Base-by-base conservation (phyloP, 2,888 invertebrate genomes). In the Diloba caeruleocephala region DNA sequence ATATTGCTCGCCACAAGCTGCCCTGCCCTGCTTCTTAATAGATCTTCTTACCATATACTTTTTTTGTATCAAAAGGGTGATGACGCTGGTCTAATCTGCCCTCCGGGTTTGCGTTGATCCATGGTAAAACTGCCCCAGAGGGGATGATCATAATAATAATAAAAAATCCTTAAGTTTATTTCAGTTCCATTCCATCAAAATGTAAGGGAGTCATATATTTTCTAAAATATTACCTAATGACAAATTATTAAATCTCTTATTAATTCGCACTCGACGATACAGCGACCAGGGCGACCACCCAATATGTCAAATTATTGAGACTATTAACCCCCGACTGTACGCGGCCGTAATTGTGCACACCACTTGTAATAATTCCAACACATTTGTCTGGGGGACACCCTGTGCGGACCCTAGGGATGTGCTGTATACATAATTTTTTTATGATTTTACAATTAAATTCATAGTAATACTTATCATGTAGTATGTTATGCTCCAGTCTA, bases 261-360 rank as follows among this genome's bases (percentile, higher is more conserved):
- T 36, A 58, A 68, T 70, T 43, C 12, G 13, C 19, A 32, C 26
- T 10, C 25, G 13, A 5, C 14, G 15, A 21, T 7, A 19, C 29
- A 7, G 25, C 25, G n/a, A 21, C 43, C 26, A 13, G 49, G 39
- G 43, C 50, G 73, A 61, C 74, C 73, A 73, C 69, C 66, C 77
- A 71, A 81, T 81, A 81, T 78, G 81, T 84, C 80, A 84, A 82
- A 82, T 83, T 82, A 80, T 78, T 76, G 71, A 76, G 74, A 73
- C 79, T 78, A 79, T 76, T 71, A 70, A 64, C 71, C 73, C 62
- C 58, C 52, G 48, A 68, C 55, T 43, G 62, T 44, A 55, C 25
- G 29, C 34, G 55, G 37, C 39, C 39, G 63, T 73, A 71, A 73
- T 63, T 70, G 58, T 57, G 73, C 58, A 61, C 68, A 45, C 51